These are phyloP conservation scores for Dicranocentrus wangi DNA, from an alignment of 2,888 invertebrate genomes.

Conservation along the genomic window DNA sequence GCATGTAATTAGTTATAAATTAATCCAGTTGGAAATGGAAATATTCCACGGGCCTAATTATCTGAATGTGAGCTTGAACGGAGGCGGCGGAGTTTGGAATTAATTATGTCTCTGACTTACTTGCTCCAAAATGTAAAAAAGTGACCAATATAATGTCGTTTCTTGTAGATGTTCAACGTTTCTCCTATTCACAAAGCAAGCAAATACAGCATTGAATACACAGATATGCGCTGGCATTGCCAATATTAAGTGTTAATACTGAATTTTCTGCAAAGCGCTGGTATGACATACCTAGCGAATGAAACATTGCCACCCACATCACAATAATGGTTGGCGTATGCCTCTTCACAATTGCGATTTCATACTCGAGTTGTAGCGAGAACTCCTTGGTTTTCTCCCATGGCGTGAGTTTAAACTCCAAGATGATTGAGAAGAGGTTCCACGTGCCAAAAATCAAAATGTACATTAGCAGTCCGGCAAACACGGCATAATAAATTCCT, in stretches of 20 bases:
- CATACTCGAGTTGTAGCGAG: conserved; percentile 27
- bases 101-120: conserved; percentile 23
- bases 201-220: too few species aligned
- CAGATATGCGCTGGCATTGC: too few species aligned
- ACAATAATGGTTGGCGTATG: conserved; percentile 33
- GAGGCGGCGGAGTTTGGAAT: background rate
- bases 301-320: conserved; percentile 41
- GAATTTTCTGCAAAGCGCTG: too few species aligned
- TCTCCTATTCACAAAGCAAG: conserved; percentile 7
- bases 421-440: conserved; percentile 27
- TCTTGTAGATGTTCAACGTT: conserved; percentile 36
- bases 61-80: background rate
- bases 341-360: conserved; percentile 32
- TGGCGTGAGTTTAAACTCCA: conserved; percentile 1
- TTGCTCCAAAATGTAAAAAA: conserved; percentile 46
- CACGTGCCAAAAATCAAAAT: conserved; percentile 19
- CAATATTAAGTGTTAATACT: too few species aligned
- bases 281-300: conserved; percentile 17
- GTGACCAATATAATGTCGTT: conserved; percentile 19
- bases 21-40: background rate
- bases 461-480: conserved; percentile 10
- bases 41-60: background rate
- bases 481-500: conserved; percentile 22
- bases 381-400: conserved; percentile 24
- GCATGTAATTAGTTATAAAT: background rate